phyloP scores from a whole-genome alignment of 1,140 invertebrate genomes.

The Rhagoletis pomonella region DNA sequence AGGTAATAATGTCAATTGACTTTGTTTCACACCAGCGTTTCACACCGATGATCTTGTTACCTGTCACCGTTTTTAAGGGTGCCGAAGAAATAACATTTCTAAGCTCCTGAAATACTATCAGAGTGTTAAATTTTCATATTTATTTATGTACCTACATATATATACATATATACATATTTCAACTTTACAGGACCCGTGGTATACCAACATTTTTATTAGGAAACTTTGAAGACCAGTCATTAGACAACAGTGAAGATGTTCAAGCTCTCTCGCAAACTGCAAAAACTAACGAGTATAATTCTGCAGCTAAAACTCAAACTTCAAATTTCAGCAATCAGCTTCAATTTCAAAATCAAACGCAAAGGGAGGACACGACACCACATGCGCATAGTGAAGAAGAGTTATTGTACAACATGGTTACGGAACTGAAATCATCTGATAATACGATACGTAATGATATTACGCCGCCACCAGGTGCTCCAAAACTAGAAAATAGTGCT shows the following conservation, averaged over 20 bases:
- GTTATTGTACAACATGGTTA: constrained; percentile 13
- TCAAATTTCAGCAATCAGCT: neutral
- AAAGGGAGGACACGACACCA: neutral
- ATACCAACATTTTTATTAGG: constrained; percentile 63
- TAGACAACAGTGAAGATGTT: constrained; percentile 63
- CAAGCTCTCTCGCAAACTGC: neutral
- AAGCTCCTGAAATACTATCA: no score
- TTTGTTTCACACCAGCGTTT: no score
- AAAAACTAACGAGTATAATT: neutral
- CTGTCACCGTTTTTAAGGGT: no score
- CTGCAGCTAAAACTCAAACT: neutral
- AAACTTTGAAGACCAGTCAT: constrained; percentile 65
- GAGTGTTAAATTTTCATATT: no score
- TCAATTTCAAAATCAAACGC: neutral
- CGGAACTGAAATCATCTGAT: constrained; percentile 58
- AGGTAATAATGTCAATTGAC: no score
- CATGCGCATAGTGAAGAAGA: constrained; percentile 12
- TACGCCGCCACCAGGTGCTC: constrained; percentile 70
- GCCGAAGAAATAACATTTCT: no score
- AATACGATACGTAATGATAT: constrained; percentile 64
- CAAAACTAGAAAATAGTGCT: constrained; percentile 72
- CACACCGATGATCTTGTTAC: no score
- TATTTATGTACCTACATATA: neutral
- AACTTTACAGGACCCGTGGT: constrained; percentile 61
- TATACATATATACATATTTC: constrained; percentile 27